phyloP scores from a whole-genome alignment of 2,888 invertebrate genomes.

The Orthosia gracilis region DNA sequence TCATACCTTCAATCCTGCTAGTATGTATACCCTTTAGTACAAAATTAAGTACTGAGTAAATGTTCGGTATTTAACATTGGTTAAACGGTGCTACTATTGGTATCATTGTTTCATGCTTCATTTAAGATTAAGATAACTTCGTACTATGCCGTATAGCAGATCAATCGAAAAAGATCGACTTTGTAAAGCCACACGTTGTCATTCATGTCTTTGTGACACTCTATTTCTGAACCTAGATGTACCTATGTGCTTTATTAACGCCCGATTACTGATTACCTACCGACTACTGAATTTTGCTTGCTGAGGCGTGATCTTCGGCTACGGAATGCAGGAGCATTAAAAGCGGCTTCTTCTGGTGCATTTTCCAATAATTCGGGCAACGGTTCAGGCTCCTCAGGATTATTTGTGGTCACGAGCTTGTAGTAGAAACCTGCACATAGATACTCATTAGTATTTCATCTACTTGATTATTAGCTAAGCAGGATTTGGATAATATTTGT shows the following conservation, averaged over 20 bases:
- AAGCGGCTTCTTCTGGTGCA: conserved; percentile 68
- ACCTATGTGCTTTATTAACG: neutral
- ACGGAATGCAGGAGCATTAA: conserved; percentile 25
- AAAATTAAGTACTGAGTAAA: too few relatives aligned
- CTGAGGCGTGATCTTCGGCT: conserved; percentile 71
- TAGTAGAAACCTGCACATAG: conserved; percentile 82
- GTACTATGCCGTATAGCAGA: neutral
- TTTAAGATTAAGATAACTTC: neutral
- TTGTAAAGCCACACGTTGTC: neutral
- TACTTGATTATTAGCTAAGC: too few relatives aligned
- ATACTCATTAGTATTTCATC: neutral
- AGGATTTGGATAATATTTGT: neutral
- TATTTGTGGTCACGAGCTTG: conserved; percentile 92
- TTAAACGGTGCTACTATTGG: neutral
- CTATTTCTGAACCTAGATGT: neutral
- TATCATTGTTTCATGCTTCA: neutral
- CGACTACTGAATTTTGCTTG: conserved; percentile 80
- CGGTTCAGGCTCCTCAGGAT: conserved; percentile 80
- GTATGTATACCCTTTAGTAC: too few relatives aligned
- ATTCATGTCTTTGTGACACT: neutral
- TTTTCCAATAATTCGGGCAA: conserved; percentile 78
- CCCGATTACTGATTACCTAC: conserved; percentile 7
- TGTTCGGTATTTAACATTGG: too few relatives aligned
- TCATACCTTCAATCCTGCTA: too few relatives aligned
- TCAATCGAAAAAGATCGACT: neutral